phyloP scores from a whole-genome alignment of 1,140 invertebrate genomes.

The Reticulitermes speratus region DNA sequence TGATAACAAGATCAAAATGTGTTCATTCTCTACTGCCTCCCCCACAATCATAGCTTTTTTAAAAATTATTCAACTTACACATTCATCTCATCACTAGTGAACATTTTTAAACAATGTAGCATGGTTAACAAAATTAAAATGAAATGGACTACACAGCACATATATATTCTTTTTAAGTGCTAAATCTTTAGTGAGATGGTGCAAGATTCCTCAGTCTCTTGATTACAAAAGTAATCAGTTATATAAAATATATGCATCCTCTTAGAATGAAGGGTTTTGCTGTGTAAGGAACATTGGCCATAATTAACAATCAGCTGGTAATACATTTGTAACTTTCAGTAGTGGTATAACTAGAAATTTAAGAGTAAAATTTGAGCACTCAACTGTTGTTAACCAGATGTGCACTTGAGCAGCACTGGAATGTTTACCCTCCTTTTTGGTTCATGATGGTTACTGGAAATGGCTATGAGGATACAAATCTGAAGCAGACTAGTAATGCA shows the following conservation, averaged over 20 bases:
- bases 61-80: too few species aligned
- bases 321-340: neutral
- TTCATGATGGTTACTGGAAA: neutral
- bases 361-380: neutral
- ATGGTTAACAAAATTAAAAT: too few species aligned
- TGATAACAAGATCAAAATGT: neutral
- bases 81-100: too few species aligned
- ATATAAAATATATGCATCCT: too few species aligned
- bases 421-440: neutral
- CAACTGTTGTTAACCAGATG: neutral
- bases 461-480: neutral
- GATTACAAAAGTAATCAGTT: too few species aligned
- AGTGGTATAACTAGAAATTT: neutral
- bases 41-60: too few species aligned
- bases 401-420: conserved; percentile 8
- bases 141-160: too few species aligned
- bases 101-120: too few species aligned
- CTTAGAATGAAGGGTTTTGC: neutral
- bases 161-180: too few species aligned
- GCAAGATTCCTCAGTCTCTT: too few species aligned
- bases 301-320: neutral
- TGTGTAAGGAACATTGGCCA: neutral
- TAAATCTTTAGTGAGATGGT: too few species aligned
- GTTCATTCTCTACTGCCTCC: too few species aligned
- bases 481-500: neutral